Evolutionary conservation across 2,797 vertebrate species (phyloP).

Genomic region (Myotis findleyi): DNA sequence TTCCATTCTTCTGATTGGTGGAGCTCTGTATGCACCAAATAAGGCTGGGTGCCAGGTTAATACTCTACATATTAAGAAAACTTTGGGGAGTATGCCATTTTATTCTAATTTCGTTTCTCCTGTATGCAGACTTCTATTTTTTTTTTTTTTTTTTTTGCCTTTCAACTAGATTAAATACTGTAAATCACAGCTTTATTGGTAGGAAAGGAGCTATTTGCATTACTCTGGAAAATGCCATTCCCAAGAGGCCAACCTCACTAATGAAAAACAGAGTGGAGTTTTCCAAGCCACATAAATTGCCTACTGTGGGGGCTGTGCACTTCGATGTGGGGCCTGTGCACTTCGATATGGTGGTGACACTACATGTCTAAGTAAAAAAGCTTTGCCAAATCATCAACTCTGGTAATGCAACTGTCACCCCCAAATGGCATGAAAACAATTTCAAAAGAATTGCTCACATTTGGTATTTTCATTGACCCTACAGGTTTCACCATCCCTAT

Average conservation of each 20-base stretch:
- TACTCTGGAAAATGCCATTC: conserved; percentile 63
- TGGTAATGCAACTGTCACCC: conserved; percentile 40
- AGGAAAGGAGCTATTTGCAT: conserved; percentile 67
- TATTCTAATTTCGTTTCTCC: conserved; percentile 74
- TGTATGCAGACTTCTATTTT: conserved; percentile 51
- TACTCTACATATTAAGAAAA: conserved; percentile 74
- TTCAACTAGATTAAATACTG: conserved; percentile 81
- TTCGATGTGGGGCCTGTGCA: not conserved
- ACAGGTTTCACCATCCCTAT: not conserved
- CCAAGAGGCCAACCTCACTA: conserved; percentile 60
- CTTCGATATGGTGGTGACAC: not conserved
- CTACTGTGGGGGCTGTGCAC: not conserved
- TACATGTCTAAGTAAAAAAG: conserved; percentile 22
- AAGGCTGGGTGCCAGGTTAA: conserved; percentile 70
- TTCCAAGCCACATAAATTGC: conserved; percentile 61
- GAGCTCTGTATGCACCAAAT: conserved; percentile 61
- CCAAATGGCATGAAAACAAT: conserved; percentile 46
- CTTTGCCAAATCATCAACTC: conserved; percentile 32
- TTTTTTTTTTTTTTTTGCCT: conserved; percentile 67
- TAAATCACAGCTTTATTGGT: conserved; percentile 80
- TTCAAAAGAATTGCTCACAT: conserved; percentile 40
- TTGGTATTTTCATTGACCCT: conserved; percentile 18
- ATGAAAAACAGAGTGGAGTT: conserved; percentile 36
- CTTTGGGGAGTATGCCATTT: conserved; percentile 73
- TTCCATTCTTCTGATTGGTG: conserved; percentile 67